Percentiles rank a stretch among this genome's conserved stretches.
phyloP scores from a whole-genome alignment of 2,888 invertebrate species.

The Ceratothoa steindachneri region DNA sequence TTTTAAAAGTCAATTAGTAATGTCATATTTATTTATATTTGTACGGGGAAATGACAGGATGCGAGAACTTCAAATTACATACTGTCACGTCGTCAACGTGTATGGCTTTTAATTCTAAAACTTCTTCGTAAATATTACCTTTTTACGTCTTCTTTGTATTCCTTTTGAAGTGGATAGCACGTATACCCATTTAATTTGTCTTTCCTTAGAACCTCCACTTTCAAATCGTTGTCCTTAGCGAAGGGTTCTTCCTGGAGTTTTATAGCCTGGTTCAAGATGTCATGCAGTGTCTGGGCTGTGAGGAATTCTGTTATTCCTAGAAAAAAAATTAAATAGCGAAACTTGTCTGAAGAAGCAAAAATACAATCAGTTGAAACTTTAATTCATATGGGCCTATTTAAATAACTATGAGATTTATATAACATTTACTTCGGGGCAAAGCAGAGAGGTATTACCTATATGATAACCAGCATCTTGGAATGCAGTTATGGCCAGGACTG shows the following conservation, averaged over 20 bases:
- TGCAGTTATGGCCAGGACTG: conserved; percentile 73
- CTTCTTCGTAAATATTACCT: conserved; percentile 59
- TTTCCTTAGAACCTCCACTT: not conserved
- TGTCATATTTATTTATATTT: too few relatives aligned
- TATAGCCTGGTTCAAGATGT: conserved; percentile 47
- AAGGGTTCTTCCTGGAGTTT: not conserved
- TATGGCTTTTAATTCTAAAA: not conserved
- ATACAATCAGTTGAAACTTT: too few relatives aligned
- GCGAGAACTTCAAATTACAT: too few relatives aligned
- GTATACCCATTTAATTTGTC: conserved; percentile 52
- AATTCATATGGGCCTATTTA: too few relatives aligned
- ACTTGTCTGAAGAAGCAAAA: not conserved
- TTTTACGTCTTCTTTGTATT: conserved; percentile 65
- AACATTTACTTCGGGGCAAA: too few relatives aligned
- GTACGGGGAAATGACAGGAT: too few relatives aligned
- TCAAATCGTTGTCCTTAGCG: not conserved
- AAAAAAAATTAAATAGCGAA: not conserved
- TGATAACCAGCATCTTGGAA: conserved; percentile 71
- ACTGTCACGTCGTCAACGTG: too few relatives aligned
- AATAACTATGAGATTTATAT: too few relatives aligned
- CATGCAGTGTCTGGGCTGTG: conserved; percentile 2
- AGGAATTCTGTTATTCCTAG: conserved; percentile 10
- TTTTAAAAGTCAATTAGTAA: too few relatives aligned
- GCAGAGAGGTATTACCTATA: too few relatives aligned
- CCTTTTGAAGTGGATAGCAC: conserved; percentile 60